Base-by-base conservation (phyloP, 2,797 vertebrate species). In the Danionella dracula region DNA sequence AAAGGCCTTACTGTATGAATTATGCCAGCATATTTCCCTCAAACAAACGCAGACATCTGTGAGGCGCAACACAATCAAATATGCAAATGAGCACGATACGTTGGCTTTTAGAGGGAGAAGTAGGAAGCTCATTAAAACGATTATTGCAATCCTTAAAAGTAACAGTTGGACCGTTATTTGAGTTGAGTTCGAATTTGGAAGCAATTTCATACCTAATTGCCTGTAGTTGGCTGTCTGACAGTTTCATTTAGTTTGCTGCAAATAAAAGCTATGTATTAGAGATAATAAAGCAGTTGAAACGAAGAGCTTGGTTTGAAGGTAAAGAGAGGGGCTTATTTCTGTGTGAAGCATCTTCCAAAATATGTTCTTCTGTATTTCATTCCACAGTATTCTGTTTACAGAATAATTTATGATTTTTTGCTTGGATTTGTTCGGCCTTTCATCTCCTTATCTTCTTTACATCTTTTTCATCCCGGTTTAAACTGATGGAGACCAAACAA, bases 131-230 rank as follows among this genome's bases (percentile, higher is more conserved):
- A 74, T 75, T 81, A 77, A 70, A 72, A 60, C 71, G 67, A 80
- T 78, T 75, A 78, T 76, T 63, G 65, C 70, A 42, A 57, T 61
- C 57, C 73, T 73, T 71, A 67, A 67, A 65, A 49, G 62, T 74
- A 78, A 77, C 73, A 81, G 79, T 77, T 81, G 79, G 79, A 64
- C 71, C 62, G 62, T 45, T 76, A 69, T 74, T 66, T 56, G 32
- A 66, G 68, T 70, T 54, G 58, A 70, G 72, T 45, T 71, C 59
- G 21, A 66, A 65, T 73, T 72, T 75, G 72, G 72, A 74, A 67
- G 56, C 66, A 54, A 66, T 73, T 72, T 63, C 63, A 50, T 66
- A 49, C 40, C 73, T 79, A 76, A 79, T 76, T 80, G 76, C 75
- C 57, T 80, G 51, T 57, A 54, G 66, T 72, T 80, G 75, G 72